Evolutionary conservation across 2,797 vertebrate species (phyloP).

Genomic region (Phalloptychus januarius): DNA sequence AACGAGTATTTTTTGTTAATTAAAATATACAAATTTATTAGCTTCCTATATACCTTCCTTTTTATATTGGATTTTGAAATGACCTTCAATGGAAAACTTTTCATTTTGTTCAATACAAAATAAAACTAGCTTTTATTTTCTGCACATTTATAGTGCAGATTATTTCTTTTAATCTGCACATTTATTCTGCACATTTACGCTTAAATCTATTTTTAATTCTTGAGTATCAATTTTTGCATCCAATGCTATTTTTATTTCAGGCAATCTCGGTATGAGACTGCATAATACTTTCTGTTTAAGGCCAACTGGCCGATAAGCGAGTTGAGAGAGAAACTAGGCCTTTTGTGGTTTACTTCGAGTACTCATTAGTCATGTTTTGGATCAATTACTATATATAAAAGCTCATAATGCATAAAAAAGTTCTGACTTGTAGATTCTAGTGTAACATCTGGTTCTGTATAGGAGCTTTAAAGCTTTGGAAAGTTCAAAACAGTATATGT

Average conservation of each 20-base stretch:
- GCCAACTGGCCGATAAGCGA: neutral
- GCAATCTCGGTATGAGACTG: neutral
- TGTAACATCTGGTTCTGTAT: neutral
- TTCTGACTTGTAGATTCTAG: neutral
- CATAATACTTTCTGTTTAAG: neutral
- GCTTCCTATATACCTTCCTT: neutral
- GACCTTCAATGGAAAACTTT: neutral
- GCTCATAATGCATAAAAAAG: neutral
- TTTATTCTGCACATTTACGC: neutral
- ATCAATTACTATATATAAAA: neutral
- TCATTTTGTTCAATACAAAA: neutral
- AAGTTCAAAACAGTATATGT: neutral
- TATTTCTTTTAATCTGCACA: neutral
- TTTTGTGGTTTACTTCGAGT: neutral
- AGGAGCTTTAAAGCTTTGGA: neutral
- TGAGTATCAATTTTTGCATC: neutral
- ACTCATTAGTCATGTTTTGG: neutral
- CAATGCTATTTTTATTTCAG: neutral
- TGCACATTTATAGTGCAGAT: too few relatives aligned
- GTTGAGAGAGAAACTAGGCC: neutral
- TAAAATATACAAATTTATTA: neutral
- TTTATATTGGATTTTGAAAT: neutral
- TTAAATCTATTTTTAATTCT: neutral
- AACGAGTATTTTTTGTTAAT: neutral
- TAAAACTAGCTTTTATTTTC: too few relatives aligned